These are phyloP conservation scores for Penaeus indicus DNA, from an alignment of 1,140 invertebrate species.

Conservation along the genomic window DNA sequence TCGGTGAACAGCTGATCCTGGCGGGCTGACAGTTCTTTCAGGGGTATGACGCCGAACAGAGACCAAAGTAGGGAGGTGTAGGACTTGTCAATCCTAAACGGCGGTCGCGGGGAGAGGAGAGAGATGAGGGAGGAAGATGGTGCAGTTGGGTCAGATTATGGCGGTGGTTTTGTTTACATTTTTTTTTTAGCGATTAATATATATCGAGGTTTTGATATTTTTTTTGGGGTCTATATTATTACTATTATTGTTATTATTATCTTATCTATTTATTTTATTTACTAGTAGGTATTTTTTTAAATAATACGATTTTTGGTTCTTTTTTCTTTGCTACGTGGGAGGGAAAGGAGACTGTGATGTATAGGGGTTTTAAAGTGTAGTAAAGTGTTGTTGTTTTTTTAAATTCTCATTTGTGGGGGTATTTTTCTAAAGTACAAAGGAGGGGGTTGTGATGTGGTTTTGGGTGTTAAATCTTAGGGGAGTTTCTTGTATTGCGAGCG, in stretches of 20 bases:
- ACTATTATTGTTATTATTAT: neutral
- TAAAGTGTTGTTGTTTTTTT: too few relatives aligned
- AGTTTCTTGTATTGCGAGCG: too few relatives aligned
- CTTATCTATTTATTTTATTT: neutral
- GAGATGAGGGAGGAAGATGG: neutral
- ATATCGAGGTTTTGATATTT: neutral
- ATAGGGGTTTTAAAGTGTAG: too few relatives aligned
- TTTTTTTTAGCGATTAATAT: neutral
- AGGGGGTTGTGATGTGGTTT: too few relatives aligned
- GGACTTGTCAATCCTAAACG: slow-evolving; percentile 72
- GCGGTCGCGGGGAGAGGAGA: neutral
- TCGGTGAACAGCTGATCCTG: slow-evolving; percentile 67
- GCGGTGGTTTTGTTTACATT: neutral
- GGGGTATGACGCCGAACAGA: slow-evolving; percentile 71
- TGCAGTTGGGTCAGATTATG: neutral
- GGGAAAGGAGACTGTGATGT: too few relatives aligned
- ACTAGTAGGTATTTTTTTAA: too few relatives aligned
- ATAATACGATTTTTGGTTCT: too few relatives aligned
- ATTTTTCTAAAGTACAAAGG: too few relatives aligned
- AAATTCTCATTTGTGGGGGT: too few relatives aligned
- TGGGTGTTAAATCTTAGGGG: too few relatives aligned
- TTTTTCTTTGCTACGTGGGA: too few relatives aligned
- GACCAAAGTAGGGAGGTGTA: slow-evolving; percentile 76
- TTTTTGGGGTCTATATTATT: neutral
- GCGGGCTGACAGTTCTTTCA: slow-evolving; percentile 65